Evolutionary conservation across 2,888 invertebrate genomes (phyloP), one percentile per base, ranked within the genome.

Genomic region (Lymantria dispar): DNA sequence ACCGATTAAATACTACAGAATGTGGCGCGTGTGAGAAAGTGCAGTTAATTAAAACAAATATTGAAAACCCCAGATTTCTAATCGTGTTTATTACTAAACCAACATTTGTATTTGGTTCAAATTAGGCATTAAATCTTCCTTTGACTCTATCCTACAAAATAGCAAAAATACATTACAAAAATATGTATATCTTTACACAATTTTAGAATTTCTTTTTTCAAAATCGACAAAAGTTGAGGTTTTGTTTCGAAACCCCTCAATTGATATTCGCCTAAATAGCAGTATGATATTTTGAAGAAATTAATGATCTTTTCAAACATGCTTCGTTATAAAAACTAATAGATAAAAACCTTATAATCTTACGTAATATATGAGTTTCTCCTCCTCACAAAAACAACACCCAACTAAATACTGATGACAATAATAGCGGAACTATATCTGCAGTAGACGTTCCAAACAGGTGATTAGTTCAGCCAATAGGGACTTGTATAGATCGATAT

Each of bases 401-500:
- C 10, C 30, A 40, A 40, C 42, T 12, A 42, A 46, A 61, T 33
- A 42, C 58, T 48, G 39, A 54, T 22, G 40, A 52, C 11, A 40
- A 56, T 43, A 57, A 13, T 45, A 50, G 13, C 22, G 50, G 48
- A 50, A 67, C 47, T 41, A 54, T 49, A 48, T 54, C 10, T 45
- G 39, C 46, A 29, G 48, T 41, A 53, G 45, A 44, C 64, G 62
- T 57, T 42, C 45, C 45, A 43, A 55, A 45, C 54, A 45, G 50
- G 44, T 55, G 65, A 65, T 47, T 37, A 52, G 54, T 48, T 48
- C 15, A 45, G 49, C 57, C 60, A 68, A 62, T 65, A 46, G 47
- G 51, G 50, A 52, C 11, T 44, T 54, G 56, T 47, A 43, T 60
- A 40, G 14, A 40, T 12, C 49, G 52, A 51, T 63, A 58, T 60